A percentile compares a stretch with the other conserved stretches of the same genome.
Conservation (phyloP, 2,113 vertebrate genomes). For the chimpanzee (Pan troglodytes) region NHGRI_mPanTro3-v2.1_pri NC_072403.2:171611001-171611500, state of each 20-base stretch:
- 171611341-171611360: background rate
- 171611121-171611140: background rate
- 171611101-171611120: background rate
- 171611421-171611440: background rate
- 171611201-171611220: background rate
- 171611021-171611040: background rate
- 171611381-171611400: background rate
- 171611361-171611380: background rate
- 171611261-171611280: background rate
- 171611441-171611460: no score
- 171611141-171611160: background rate
- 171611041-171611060: background rate
- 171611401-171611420: background rate
- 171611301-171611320: background rate
- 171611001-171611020: background rate
- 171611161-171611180: background rate
- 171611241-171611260: background rate
- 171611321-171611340: background rate
- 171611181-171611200: background rate
- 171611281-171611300: background rate
- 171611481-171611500: background rate
- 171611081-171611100: background rate
- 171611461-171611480: background rate
- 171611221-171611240: background rate
- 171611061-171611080: background rate